Conservation (phyloP, 1,140 invertebrate species). For the Polyergus mexicanus region DNA sequence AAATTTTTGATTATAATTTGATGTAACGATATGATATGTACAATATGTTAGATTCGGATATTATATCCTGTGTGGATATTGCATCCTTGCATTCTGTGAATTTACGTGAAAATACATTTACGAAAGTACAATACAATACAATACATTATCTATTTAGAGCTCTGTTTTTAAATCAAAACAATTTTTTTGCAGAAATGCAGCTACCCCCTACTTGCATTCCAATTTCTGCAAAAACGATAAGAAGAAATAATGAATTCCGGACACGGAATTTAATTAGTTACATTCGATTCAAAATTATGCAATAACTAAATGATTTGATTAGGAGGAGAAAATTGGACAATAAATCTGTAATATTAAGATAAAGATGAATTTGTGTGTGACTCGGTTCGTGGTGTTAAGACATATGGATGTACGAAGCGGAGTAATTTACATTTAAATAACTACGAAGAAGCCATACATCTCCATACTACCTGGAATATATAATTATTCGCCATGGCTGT, state of each 20-base stretch:
- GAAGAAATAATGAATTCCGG: constrained; percentile 56
- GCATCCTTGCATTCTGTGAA: no score
- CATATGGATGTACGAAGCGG: constrained; percentile 26
- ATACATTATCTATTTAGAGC: background rate
- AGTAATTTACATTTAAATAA: constrained; percentile 82
- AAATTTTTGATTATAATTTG: no score
- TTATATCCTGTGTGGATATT: no score
- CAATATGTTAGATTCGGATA: no score
- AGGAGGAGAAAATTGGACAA: constrained; percentile 17
- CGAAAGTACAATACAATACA: no score
- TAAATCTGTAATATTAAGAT: constrained; percentile 69
- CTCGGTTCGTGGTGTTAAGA: constrained; percentile 33
- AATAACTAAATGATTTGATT: constrained; percentile 60
- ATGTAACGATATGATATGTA: no score
- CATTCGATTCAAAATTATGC: constrained; percentile 52
- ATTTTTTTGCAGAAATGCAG: constrained; percentile 4
- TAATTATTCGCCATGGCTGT: constrained; percentile 66
- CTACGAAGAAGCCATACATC: constrained; percentile 81
- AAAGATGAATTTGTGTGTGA: constrained; percentile 60
- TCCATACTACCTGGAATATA: constrained; percentile 62
- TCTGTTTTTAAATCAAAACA: background rate
- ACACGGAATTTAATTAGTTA: constrained; percentile 58
- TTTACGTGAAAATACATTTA: no score
- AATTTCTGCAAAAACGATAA: background rate
- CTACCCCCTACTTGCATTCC: background rate